Conservation (phyloP, 2,113 vertebrate genomes). For the Parus major region DNA sequence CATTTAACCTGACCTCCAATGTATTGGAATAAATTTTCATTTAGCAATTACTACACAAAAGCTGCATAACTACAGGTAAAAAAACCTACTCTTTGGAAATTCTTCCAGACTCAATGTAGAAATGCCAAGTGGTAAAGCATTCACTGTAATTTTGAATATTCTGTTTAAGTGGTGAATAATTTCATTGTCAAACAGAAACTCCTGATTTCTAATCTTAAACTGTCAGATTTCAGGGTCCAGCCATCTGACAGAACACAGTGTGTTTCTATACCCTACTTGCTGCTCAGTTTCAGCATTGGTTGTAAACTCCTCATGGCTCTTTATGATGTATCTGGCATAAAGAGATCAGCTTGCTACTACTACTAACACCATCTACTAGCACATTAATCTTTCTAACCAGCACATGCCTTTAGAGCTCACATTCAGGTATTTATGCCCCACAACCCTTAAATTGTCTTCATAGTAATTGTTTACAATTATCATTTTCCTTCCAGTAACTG, state of each 20-base stretch:
- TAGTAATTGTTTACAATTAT: neutral
- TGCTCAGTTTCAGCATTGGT: neutral
- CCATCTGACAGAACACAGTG: neutral
- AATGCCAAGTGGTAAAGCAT: neutral
- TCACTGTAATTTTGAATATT: neutral
- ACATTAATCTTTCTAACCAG: conserved; percentile 29
- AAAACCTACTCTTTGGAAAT: neutral
- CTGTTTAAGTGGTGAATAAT: neutral
- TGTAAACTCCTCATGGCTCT: conserved; percentile 5
- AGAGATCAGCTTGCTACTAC: neutral
- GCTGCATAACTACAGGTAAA: neutral
- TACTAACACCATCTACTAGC: neutral
- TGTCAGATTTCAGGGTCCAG: neutral
- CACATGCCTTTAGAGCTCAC: neutral
- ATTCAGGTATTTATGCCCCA: neutral
- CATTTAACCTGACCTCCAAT: neutral
- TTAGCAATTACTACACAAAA: neutral
- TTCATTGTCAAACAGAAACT: neutral
- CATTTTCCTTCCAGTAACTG: neutral
- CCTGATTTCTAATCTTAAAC: neutral
- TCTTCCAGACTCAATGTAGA: neutral
- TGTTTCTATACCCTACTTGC: neutral
- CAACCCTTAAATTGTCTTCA: neutral
- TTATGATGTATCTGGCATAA: conserved; percentile 4
- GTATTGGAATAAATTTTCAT: neutral